Conservation (phyloP, 2,888 invertebrate genomes). For the Epirrhoe tristata region DNA sequence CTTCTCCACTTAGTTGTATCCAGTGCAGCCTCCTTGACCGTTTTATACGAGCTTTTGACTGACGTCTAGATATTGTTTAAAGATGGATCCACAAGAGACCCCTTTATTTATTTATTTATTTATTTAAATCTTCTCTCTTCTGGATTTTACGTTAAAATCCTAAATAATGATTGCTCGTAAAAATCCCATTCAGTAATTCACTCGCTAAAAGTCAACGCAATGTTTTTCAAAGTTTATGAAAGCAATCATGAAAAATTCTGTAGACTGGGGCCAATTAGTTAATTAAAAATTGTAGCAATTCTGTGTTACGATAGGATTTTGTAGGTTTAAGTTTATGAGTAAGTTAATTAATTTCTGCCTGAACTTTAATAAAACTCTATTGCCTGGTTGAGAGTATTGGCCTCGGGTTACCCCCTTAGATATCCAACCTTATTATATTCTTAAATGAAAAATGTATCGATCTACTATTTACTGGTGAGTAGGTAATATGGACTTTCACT, state of each 20-base stretch:
- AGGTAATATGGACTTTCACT: no score
- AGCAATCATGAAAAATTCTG: neutral
- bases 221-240: neutral
- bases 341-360: neutral
- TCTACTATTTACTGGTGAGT: no score
- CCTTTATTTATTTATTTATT: no score
- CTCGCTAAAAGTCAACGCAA: neutral
- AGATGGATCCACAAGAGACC: no score
- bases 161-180: no score
- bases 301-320: conserved; percentile 3
- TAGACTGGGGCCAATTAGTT: neutral
- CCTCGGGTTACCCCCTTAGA: neutral
- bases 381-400: neutral
- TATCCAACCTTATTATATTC: neutral
- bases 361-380: neutral
- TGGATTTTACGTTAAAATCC: no score
- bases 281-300: conserved; percentile 1
- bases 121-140: no score
- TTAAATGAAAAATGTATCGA: no score
- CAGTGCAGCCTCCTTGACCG: no score
- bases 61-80: no score
- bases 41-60: no score
- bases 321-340: neutral
- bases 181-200: neutral
- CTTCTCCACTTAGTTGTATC: no score